These are phyloP conservation scores for Crambe crambe DNA, from an alignment of 37 sponge, comb jelly and placozoan species.

Conservation along the genomic window DNA sequence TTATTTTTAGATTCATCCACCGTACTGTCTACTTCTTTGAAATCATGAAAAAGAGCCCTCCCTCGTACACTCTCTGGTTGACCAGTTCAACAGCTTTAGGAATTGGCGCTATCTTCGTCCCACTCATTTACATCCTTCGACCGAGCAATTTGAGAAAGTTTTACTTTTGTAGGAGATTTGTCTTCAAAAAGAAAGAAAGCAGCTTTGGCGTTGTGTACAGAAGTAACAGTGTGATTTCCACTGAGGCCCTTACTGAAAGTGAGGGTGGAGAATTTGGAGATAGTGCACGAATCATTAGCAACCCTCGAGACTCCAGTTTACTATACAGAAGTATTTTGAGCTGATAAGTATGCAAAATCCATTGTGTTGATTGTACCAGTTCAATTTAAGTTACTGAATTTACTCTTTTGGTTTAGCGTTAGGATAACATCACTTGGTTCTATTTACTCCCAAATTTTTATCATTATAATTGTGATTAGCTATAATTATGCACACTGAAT, in stretches of 20 bases:
- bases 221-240: neutral
- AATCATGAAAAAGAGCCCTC: neutral
- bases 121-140: neutral
- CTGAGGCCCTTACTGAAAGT: neutral
- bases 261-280: neutral
- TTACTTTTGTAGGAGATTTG: neutral
- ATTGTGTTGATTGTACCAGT: too few relatives aligned
- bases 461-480: too few relatives aligned
- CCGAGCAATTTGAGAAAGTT: slow-evolving; percentile 10
- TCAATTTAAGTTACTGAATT: too few relatives aligned
- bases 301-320: neutral
- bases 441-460: too few relatives aligned
- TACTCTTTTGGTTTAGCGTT: too few relatives aligned
- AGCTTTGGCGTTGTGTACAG: neutral
- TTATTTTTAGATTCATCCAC: neutral
- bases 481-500: too few relatives aligned
- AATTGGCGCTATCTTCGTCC: neutral
- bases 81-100: neutral
- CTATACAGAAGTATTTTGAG: neutral
- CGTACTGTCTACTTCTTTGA: neutral
- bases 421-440: too few relatives aligned
- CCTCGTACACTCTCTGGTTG: neutral
- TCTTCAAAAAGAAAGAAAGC: neutral
- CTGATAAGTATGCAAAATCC: neutral
- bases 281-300: neutral